These are phyloP conservation scores for Oasisia sp. DNA, from an alignment of 2,888 invertebrate species.

Conservation along the genomic window DNA sequence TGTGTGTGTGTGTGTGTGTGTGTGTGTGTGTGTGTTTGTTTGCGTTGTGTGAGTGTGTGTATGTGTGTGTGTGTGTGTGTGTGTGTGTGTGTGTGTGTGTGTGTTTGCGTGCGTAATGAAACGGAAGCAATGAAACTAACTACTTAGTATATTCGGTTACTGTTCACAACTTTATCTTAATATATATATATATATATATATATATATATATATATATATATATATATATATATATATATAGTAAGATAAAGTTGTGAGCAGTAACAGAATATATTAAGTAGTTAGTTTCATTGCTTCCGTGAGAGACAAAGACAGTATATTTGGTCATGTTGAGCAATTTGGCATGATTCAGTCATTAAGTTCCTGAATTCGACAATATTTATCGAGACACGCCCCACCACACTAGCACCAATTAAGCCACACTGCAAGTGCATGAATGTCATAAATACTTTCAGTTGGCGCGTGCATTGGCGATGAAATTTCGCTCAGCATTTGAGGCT, in stretches of 20 bases:
- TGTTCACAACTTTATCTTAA: neutral
- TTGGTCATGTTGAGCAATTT: too few relatives aligned
- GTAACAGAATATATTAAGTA: too few relatives aligned
- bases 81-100: neutral
- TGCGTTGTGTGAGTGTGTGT: too few relatives aligned
- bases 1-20: too few relatives aligned
- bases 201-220: neutral
- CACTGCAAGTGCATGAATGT: neutral
- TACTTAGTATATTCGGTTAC: too few relatives aligned
- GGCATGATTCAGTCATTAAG: too few relatives aligned
- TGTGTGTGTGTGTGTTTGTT: too few relatives aligned
- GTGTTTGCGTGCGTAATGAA: neutral
- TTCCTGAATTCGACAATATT: neutral
- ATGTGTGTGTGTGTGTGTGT: neutral
- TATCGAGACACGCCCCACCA: neutral
- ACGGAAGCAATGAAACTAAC: too few relatives aligned
- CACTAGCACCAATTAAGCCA: neutral
- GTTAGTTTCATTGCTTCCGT: too few relatives aligned
- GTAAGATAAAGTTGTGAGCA: neutral
- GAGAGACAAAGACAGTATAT: too few relatives aligned
- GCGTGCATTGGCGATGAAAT: neutral
- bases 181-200: neutral
- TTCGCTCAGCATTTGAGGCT: neutral
- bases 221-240: neutral
- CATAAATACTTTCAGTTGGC: neutral